Evolutionary conservation across 2,797 vertebrate species (phyloP).

Genomic region (Notolepis coatsorum): DNA sequence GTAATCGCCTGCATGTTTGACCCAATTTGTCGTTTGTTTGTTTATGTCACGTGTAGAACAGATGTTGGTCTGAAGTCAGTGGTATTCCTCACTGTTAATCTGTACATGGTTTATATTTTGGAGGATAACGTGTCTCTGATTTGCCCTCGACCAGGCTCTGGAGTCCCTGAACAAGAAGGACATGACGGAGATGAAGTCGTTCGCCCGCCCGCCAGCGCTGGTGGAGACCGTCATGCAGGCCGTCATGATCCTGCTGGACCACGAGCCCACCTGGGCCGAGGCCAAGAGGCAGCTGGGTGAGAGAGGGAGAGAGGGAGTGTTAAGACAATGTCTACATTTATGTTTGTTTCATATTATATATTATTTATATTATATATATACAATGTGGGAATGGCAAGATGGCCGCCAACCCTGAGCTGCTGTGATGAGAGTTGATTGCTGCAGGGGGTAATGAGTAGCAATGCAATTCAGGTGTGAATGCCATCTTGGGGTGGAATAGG

Average conservation of each 20-base stretch:
- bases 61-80: neutral
- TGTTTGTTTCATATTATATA: no score
- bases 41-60: neutral
- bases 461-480: no score
- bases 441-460: no score
- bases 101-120: no score
- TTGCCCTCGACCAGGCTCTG: conserved; percentile 82
- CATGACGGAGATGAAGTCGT: conserved; percentile 93
- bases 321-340: no score
- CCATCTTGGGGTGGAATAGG: no score
- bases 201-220: conserved; percentile 85
- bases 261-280: conserved; percentile 90
- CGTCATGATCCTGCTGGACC: conserved; percentile 90
- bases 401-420: no score
- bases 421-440: no score
- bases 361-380: no score
- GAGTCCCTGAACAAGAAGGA: conserved; percentile 94
- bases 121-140: no score
- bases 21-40: neutral
- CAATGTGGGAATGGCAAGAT: no score
- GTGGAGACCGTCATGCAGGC: conserved; percentile 94
- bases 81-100: neutral
- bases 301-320: no score
- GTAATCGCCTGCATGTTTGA: neutral
- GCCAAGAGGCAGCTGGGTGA: conserved; percentile 92